Evolutionary conservation across 2,888 invertebrate genomes (phyloP), one percentile per base, ranked within the genome.

Genomic region (Napeogenes sylphis): DNA sequence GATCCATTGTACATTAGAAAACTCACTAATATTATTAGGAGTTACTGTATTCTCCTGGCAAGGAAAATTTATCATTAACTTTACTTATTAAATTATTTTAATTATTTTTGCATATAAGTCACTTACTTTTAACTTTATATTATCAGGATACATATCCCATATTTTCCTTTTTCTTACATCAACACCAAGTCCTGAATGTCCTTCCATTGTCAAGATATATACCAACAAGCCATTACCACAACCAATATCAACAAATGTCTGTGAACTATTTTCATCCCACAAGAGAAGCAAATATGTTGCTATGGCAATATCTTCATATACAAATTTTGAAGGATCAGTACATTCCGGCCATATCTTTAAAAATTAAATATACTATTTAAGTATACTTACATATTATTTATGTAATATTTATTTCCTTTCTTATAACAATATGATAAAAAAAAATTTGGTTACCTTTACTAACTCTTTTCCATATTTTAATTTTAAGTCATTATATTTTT

Each of bases 161-260:
- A 98, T 95, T 79, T 95, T 95, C 70, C 99, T 92, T 74, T 92
- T 93, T 62, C 97, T 91, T 0, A 98, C 91, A 91, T 98, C 98
- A 70, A 97, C 92, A 2, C 98, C 98, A 67, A 93, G 85, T 13
- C 98, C 98, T 8, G 83, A 78, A 84, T 94, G 93, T n/a, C 98
- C 98, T 89, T 98, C 98, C 72, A 93, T 92, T 55, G 93, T 92
- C 13, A 99, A 90, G 70, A 99, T 94, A 81, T 96, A 94, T 2
- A 98, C 98, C 8, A 99, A 87, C 35, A 99, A 91, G 13, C 99
- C 99, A 91, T 99, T 99, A 0, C 99, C 99, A 92, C 99, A 99
- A 0, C 99, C 99, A 60, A 99, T 91, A 85, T 99, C 99, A 0
- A 98, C 94, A 92, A 99, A 99, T 3, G 91, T 92, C 74, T 93